Evolutionary conservation across 2,888 invertebrate genomes (phyloP).

Genomic region (Eugnorisma glareosa): DNA sequence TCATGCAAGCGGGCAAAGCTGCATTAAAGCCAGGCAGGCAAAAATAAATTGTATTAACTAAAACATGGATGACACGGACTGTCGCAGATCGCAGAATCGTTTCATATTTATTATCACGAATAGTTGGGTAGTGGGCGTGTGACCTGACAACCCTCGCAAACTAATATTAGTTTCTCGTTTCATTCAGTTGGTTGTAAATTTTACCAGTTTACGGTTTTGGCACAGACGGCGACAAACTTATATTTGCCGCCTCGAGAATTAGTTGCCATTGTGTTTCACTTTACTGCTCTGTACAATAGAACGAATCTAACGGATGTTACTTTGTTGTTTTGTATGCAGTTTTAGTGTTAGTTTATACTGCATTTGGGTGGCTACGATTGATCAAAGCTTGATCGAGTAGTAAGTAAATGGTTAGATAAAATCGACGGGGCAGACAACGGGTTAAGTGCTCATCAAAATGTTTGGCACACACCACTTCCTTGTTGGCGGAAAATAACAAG

Average conservation of each 20-base stretch:
- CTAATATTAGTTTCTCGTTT: conserved; percentile 83
- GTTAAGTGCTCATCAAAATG: conserved; percentile 42
- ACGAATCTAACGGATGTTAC: conserved; percentile 62
- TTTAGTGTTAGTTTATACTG: conserved; percentile 62
- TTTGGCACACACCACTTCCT: conserved; percentile 37
- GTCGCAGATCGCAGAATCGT: not conserved
- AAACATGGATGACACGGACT: conserved; percentile 1
- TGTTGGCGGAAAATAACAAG: conserved; percentile 42
- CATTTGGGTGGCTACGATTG: conserved; percentile 50
- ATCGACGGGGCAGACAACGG: conserved; percentile 29
- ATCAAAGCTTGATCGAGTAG: conserved; percentile 39
- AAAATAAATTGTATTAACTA: conserved; percentile 21
- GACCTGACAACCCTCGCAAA: conserved; percentile 73
- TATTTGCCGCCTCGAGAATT: conserved; percentile 75
- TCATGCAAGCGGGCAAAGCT: not conserved
- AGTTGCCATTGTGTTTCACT: conserved; percentile 73
- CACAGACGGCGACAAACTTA: conserved; percentile 78
- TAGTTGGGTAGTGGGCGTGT: conserved; percentile 66
- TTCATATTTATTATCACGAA: conserved; percentile 47
- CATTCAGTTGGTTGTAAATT: conserved; percentile 80
- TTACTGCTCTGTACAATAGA: conserved; percentile 63
- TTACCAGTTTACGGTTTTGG: conserved; percentile 81
- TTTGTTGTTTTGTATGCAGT: conserved; percentile 63
- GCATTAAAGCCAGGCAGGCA: not conserved
- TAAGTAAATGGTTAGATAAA: conserved; percentile 27